Conservation (phyloP, 2,113 vertebrate genomes). For the Beaufortia kweichowensis region DNA sequence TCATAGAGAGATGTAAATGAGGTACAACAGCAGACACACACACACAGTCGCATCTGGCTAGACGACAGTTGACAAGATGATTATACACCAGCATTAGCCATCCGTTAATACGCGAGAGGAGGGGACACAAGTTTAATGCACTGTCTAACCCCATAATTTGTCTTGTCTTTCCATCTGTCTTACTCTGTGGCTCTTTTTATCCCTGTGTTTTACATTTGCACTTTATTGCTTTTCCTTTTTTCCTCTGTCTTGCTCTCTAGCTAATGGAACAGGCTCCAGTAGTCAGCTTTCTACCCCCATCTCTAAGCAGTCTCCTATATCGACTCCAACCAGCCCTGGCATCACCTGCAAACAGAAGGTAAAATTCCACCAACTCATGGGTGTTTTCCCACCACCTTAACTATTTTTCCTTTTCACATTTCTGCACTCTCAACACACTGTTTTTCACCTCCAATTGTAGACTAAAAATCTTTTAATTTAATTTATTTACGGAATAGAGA, state of each 20-base stretch:
- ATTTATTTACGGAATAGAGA: no score
- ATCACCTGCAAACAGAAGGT: constrained; percentile 98
- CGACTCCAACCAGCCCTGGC: constrained; percentile 93
- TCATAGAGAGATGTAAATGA: constrained; percentile 54
- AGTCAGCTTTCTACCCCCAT: constrained; percentile 97
- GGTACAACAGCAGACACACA: constrained; percentile 9
- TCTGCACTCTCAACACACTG: not conserved
- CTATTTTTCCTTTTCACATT: not conserved
- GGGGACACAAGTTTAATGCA: constrained; percentile 35
- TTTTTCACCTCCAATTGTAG: no score
- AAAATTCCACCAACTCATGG: constrained; percentile 65
- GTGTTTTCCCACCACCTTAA: not conserved
- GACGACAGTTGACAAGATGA: constrained; percentile 29
- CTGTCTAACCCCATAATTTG: constrained; percentile 54
- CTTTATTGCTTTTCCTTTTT: constrained; percentile 52
- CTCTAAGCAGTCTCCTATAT: constrained; percentile 98
- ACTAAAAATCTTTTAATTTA: no score
- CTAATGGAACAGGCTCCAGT: constrained; percentile 93
- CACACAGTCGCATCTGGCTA: constrained; percentile 17
- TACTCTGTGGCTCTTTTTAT: not conserved
- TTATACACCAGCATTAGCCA: not conserved
- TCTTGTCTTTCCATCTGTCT: constrained; percentile 1
- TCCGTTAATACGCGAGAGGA: constrained; percentile 42
- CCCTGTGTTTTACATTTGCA: constrained; percentile 21
- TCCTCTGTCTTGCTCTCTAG: constrained; percentile 74